Percentiles rank a stretch among this genome's conserved stretches.
Conservation (phyloP, 2,797 vertebrate genomes). For the Sylvilagus floridanus region DNA sequence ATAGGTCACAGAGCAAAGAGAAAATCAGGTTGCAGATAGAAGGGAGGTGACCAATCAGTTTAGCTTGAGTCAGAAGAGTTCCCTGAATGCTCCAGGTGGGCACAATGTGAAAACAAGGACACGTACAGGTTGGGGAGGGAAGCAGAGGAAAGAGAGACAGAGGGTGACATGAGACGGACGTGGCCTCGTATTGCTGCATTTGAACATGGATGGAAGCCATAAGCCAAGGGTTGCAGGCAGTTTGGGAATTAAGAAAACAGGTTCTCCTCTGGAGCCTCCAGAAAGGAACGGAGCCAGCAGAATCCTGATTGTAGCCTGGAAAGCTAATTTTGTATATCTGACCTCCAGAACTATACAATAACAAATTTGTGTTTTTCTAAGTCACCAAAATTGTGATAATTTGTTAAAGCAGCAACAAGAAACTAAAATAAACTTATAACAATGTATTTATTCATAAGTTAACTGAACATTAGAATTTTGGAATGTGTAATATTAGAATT, state of each 20-base stretch:
- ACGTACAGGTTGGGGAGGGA: not conserved
- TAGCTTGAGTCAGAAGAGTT: not conserved
- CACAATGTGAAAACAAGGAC: not conserved
- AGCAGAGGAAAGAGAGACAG: no score
- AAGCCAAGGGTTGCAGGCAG: not conserved
- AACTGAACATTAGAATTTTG: slow-evolving; percentile 4
- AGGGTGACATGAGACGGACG: not conserved
- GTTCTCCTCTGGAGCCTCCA: not conserved
- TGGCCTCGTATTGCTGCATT: not conserved
- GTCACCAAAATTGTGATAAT: not conserved
- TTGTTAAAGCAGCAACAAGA: not conserved
- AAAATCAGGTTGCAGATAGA: not conserved
- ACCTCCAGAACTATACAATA: not conserved
- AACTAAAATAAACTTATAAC: not conserved
- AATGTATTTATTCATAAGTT: not conserved
- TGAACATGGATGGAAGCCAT: not conserved
- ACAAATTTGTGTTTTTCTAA: not conserved
- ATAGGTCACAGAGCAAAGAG: not conserved
- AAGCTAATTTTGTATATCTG: not conserved
- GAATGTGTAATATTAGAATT: not conserved
- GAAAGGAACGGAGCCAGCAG: accelerated
- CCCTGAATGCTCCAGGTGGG: not conserved
- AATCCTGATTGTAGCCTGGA: not conserved
- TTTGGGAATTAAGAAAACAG: not conserved
- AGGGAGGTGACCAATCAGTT: not conserved